Base-by-base conservation (phyloP, 1,140 invertebrate species). In the Ceratoteleas bidentatus region DNA sequence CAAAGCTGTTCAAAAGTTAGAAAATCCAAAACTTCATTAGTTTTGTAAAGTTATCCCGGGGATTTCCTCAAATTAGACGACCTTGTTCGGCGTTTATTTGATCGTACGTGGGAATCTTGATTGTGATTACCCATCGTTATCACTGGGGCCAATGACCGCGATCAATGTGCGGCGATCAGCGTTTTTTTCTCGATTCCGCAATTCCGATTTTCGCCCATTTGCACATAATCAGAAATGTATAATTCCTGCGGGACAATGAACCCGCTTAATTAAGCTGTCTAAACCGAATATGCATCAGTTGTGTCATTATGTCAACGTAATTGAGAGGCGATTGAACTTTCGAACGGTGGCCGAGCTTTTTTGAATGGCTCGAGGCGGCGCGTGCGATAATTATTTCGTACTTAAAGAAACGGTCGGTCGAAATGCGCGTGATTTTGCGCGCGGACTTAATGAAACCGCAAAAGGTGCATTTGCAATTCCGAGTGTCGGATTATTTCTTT, bases 151-250 rank as follows among this genome's bases (percentile, higher is more conserved):
- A 60, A 69, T 65, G 80, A 82, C 80, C 80, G 74, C 49, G 34
- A 65, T 62, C 57, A 33, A 53, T 65, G 53, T 3, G 45, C 32
- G 32, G 11, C 66, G 9, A 74, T 83, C 74, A 83, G 75, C 81
- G n/a, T 43, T 83, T 82, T 76, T 70, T 61, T 74, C 47, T 13
- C 72, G 43, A 76, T 79, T 79, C 70, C 76, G 75, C 75, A 79
- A 83, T 79, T 79, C 56, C 75, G n/a, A 76, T 83, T 83, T 79
- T 79, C 58, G 43, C 57, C 50, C 58, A 81, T 81, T 81, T 72
- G 68, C 79, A 81, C 72, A 73, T 76, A 76, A 81, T 81, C 54
- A 75, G 47, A 65, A 75, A 81, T 81, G 70, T 70, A 61, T 65
- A 61, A 57, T 54, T 47, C 34, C 33, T 43, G 38, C 64, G 6